Conservation (phyloP, 2,113 vertebrate genomes). For the Rissa tridactyla region DNA sequence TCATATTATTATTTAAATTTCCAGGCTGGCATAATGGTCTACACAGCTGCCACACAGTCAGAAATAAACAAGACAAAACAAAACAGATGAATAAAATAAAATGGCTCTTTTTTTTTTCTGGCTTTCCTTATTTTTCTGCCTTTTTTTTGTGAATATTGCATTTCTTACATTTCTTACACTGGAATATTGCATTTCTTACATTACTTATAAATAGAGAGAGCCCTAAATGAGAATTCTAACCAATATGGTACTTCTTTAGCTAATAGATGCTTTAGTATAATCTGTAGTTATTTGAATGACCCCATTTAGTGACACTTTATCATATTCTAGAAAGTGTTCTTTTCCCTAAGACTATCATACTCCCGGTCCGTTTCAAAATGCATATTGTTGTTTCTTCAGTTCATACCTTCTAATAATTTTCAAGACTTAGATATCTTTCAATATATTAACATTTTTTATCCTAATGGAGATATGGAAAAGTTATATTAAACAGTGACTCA, state of each 20-base stretch:
- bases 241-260: accelerated
- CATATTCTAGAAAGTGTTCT: not conserved
- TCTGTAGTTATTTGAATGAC: not conserved
- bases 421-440: not conserved
- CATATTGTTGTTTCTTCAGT: not conserved
- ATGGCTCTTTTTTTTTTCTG: not conserved
- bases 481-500: not conserved
- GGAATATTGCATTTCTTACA: not conserved
- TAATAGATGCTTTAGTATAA: not conserved
- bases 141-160: not conserved
- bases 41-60: not conserved
- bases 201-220: not conserved
- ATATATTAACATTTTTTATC: not conserved
- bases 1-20: not conserved
- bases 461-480: not conserved
- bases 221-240: not conserved
- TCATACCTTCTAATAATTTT: not conserved
- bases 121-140: accelerated
- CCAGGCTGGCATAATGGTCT: not conserved
- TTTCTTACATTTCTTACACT: not conserved
- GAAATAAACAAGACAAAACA: not conserved
- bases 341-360: not conserved
- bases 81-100: not conserved
- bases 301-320: not conserved
- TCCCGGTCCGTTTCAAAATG: not conserved